Evolutionary conservation across 2,888 invertebrate species (phyloP).

Genomic region (Caradrina kadenii): DNA sequence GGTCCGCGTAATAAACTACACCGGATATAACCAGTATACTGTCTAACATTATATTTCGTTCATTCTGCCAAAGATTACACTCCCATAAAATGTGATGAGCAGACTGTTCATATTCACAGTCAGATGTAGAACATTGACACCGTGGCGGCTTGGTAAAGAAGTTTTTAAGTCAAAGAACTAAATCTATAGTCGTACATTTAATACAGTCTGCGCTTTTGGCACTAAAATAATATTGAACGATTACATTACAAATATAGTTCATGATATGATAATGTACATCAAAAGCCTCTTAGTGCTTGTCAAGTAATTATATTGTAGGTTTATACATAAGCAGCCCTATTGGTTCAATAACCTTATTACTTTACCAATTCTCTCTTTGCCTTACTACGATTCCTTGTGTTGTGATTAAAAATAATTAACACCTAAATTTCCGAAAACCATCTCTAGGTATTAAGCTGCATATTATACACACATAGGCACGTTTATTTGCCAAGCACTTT

Average conservation of each 20-base stretch:
- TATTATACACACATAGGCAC: too few relatives aligned
- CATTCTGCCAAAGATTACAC: too few relatives aligned
- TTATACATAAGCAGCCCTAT: conserved; percentile 34
- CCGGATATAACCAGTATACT: too few relatives aligned
- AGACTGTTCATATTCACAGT: too few relatives aligned
- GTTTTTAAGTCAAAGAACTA: conserved; percentile 23
- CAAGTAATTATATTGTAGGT: conserved; percentile 15
- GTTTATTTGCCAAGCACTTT: too few relatives aligned
- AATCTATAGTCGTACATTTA: conserved; percentile 38
- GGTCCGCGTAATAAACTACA: too few relatives aligned
- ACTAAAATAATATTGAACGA: conserved; percentile 68
- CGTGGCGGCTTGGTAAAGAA: too few relatives aligned
- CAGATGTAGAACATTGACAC: too few relatives aligned
- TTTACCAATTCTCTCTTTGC: conserved; percentile 18
- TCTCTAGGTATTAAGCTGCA: too few relatives aligned
- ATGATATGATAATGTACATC: conserved; percentile 59
- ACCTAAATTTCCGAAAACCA: neutral
- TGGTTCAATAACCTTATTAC: conserved; percentile 4
- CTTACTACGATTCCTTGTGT: neutral
- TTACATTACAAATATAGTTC: conserved; percentile 47
- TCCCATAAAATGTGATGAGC: too few relatives aligned
- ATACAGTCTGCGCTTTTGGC: conserved; percentile 71
- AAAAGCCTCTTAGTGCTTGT: conserved; percentile 62
- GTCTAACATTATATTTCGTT: too few relatives aligned
- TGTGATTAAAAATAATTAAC: conserved; percentile 1